phyloP scores from a whole-genome alignment of 2,797 vertebrate species.

The Cephalopachus bancanus region DNA sequence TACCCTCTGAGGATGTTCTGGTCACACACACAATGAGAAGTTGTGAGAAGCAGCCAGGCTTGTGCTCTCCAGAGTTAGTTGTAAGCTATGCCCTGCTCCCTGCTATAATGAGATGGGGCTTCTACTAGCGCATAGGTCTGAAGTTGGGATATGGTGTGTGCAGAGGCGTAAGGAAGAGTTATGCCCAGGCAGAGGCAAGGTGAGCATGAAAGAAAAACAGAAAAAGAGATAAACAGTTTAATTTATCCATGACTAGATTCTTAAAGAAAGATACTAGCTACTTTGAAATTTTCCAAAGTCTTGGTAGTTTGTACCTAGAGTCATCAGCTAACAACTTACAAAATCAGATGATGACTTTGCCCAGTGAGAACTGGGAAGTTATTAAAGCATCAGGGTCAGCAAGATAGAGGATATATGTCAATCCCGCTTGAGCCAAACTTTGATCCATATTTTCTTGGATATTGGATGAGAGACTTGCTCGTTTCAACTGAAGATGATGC shows the following conservation, averaged over 20 bases:
- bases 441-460: conserved; percentile 5
- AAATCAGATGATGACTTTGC: conserved; percentile 29
- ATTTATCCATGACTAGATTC: not conserved
- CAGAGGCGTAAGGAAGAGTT: not conserved
- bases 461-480: not conserved
- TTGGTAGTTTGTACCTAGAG: not conserved
- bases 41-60: conserved; percentile 76
- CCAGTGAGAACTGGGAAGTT: not conserved
- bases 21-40: conserved; percentile 74
- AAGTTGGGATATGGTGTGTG: not conserved
- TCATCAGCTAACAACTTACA: conserved; percentile 9
- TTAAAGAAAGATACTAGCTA: conserved; percentile 24
- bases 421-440: not conserved
- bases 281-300: not conserved
- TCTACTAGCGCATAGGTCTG: not conserved
- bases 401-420: not conserved
- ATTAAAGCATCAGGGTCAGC: conserved; percentile 2
- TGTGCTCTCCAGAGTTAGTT: not conserved
- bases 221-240: not conserved
- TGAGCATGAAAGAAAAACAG: not conserved
- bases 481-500: not conserved
- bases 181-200: not conserved
- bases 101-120: not conserved
- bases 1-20: not conserved
- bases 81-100: not conserved